Base-by-base conservation (phyloP, 1,140 invertebrate species). In the Drosophila seguyi region DNA sequence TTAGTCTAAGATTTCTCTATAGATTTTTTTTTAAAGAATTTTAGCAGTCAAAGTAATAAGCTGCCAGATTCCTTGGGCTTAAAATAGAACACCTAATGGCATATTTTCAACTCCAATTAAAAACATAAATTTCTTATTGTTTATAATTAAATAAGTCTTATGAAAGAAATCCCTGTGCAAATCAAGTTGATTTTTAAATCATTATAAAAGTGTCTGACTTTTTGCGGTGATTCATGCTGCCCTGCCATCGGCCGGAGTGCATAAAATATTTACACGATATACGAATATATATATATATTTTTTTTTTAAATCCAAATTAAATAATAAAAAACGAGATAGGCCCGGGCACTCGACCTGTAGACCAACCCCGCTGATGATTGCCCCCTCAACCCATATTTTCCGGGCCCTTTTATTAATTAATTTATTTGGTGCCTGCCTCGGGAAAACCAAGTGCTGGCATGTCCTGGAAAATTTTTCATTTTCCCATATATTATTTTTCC, bases 341-440 rank as follows among this genome's bases (percentile, higher is more conserved):
- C 14, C 34, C 36, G 18, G 11, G 41, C 42, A 60, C 66, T 50
- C 63, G 63, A 68, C 29, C 39, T 29, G 27, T 5, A n/a, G 4
- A 8, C 8, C 25, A 8, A n/a, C 2, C 25, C 36, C 42, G 16
- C 36, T 18, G 29, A 29, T 29, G 48, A 34, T 31, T 34, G 50
- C 22, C 13, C 14, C 22, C 58, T 48, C 56, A 50, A 10, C 31
- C 50, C 50, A 53, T 31, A 48, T 48, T 34, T 60, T 60, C 41
- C 36, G 79, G 72, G 84, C 39, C 73, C 84, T 90, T 79, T 90
- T 90, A 84, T 88, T 90, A 88, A 85, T 88, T 88, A 90, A 88
- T 88, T 88, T 88, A 85, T 81, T 90, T 90, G 69, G 67, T 74
- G 50, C 53, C 76, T 59, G 61, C 45, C 34, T 11, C 18, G 36